These are phyloP conservation scores for Heliornis fulica DNA, from an alignment of 2,113 vertebrate species.

Conservation along the genomic window DNA sequence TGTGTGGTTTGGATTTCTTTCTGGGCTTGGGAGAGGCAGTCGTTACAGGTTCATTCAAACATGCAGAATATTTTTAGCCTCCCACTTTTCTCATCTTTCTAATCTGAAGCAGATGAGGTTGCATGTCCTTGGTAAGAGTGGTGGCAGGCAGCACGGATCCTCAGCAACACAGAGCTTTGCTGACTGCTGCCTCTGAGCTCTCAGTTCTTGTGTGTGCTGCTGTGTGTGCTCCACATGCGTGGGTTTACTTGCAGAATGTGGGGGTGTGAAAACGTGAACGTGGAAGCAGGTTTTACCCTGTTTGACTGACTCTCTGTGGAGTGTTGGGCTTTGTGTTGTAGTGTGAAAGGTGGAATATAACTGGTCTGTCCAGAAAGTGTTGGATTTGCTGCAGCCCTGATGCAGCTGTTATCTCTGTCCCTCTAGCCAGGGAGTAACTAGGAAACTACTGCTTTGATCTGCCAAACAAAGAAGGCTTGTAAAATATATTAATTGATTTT, in stretches of 20 bases:
- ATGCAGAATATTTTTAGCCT: neutral
- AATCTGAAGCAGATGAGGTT: neutral
- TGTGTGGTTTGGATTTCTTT: neutral
- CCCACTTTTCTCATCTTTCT: neutral
- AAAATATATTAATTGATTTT: constrained; percentile 44
- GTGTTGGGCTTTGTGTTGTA: neutral
- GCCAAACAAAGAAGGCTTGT: neutral
- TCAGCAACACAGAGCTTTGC: neutral
- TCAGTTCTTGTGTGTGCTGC: neutral
- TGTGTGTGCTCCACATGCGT: neutral
- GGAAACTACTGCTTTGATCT: constrained; percentile 9
- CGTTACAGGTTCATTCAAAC: neutral
- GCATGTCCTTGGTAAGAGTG: neutral
- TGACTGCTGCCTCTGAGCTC: neutral
- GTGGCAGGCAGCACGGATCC: neutral
- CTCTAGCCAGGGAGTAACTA: neutral
- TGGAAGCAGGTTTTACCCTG: neutral
- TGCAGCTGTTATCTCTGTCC: neutral
- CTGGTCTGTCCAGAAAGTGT: neutral
- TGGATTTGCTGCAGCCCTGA: neutral
- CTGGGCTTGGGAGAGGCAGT: neutral
- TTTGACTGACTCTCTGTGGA: neutral
- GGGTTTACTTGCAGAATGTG: neutral
- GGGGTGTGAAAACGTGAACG: neutral
- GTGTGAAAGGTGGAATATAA: neutral